Evolutionary conservation across 2,113 vertebrate genomes (phyloP), one percentile per base, ranked within the genome.

Genomic region (Lepus timidus): DNA sequence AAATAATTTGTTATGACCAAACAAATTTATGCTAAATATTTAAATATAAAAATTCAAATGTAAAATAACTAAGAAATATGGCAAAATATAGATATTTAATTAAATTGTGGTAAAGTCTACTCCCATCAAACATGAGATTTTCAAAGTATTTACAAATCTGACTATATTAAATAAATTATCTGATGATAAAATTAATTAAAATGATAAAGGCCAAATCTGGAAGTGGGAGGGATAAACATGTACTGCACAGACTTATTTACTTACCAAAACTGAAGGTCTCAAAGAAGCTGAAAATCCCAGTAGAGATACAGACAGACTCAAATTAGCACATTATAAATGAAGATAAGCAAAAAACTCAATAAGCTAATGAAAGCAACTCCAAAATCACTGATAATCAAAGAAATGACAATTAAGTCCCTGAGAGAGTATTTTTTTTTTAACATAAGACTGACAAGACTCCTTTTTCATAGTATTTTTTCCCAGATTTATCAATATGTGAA

Each of bases 171-270:
- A 82, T 44, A 85, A 92, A 58, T 27, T 33, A 80, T 71, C 16
- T 55, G 58, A 71, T 81, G 73, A 33, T 85, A 94, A 95, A 94
- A 62, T 68, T 90, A 90, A 90, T 83, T 92, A 92, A 4, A 70
- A 52, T 80, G 22, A 87, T 81, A 31, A 94, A 76, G 29, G 1
- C 23, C 7, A 55, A 81, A 95, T 67, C 8, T 81, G 25, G 1
- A 86, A 25, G 10, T 20, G 3, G 36, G 13, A 31, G 4, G 9
- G 12, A 7, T 19, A 27, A 80, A 58, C 8, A 61, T 4, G 76
- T 13, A 33, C 2, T 39, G 1, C 27, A 52, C 85, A 25, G 0
- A 1, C 19, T 79, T 80, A 90, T 75, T 75, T 27, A 67, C 73
- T 3, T 33, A 22, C 33, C 6, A 82, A 85, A 85, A 3, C 3